A percentile compares a stretch with the other conserved stretches of the same genome.
Conservation (phyloP, 2,888 invertebrate genomes). For the Caenorhabditis sp. region DNA sequence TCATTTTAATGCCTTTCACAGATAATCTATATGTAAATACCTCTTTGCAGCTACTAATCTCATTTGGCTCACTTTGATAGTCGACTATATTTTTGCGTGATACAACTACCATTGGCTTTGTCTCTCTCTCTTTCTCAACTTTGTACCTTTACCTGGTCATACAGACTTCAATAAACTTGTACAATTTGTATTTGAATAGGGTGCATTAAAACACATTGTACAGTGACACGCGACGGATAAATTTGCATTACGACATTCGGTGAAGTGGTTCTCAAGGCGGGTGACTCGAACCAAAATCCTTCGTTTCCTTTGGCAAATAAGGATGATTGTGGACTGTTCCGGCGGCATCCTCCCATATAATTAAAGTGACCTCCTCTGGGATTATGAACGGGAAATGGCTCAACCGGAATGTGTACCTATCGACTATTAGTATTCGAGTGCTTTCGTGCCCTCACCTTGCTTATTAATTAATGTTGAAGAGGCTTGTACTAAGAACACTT, state of each 20-base stretch:
- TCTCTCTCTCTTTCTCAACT: no score
- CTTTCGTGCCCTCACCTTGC: conserved; percentile 17
- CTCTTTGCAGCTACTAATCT: no score
- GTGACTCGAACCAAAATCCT: background rate
- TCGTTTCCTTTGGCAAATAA: conserved; percentile 25
- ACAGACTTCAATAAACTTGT: no score
- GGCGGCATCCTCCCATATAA: conserved; percentile 20
- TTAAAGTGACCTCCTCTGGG: conserved; percentile 28
- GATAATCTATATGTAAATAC: no score
- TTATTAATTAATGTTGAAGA: conserved; percentile 37
- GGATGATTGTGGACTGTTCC: background rate
- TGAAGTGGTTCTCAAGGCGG: conserved; percentile 17
- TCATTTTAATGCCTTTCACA: no score
- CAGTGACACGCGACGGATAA: no score
- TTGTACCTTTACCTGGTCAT: no score
- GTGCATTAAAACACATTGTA: no score
- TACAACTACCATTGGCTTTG: no score
- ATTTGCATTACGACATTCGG: conserved; percentile 5
- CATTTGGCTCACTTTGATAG: no score
- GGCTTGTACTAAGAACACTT: background rate
- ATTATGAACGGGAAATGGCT: conserved; percentile 46
- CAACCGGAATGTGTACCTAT: conserved; percentile 33
- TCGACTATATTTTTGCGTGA: no score
- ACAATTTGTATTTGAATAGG: no score
- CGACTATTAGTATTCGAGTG: conserved; percentile 9